These are phyloP conservation scores for Pteronura brasiliensis DNA, from an alignment of 2,113 vertebrate genomes.

Conservation along the genomic window DNA sequence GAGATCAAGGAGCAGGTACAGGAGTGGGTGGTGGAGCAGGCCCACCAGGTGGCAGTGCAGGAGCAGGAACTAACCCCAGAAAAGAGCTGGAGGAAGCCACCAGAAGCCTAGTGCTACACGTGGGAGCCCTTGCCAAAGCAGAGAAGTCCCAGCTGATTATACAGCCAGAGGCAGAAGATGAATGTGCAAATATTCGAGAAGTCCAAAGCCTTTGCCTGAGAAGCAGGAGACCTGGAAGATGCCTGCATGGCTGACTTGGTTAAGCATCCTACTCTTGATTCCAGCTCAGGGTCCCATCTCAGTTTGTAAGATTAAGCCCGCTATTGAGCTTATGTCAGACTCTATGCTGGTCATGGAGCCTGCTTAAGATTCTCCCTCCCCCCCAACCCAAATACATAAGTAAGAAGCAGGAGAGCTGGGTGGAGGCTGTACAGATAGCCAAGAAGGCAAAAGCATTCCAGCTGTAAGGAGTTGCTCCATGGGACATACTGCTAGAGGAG, in stretches of 20 bases:
- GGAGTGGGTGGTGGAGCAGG: constrained; percentile 89
- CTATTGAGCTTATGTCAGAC: not conserved
- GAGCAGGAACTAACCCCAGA: constrained; percentile 90
- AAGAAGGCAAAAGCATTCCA: constrained; percentile 94
- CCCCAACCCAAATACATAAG: not conserved
- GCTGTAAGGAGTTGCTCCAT: constrained; percentile 92
- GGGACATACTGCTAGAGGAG: constrained; percentile 93
- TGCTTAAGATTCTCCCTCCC: not conserved
- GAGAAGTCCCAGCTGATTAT: constrained; percentile 90
- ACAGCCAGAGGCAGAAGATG: constrained; percentile 91
- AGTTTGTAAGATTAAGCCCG: not conserved
- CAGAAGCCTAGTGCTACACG: constrained; percentile 89
- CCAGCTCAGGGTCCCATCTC: not conserved
- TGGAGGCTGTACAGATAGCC: constrained; percentile 91
- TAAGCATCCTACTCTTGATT: not conserved
- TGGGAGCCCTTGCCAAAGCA: constrained; percentile 89
- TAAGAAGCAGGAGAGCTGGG: constrained; percentile 82
- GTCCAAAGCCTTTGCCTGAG: constrained; percentile 89
- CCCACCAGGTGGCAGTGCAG: constrained; percentile 91
- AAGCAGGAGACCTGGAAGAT: constrained; percentile 82
- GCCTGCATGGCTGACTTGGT: not conserved
- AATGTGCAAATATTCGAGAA: constrained; percentile 90
- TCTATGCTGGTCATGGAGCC: not conserved
- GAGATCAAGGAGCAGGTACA: constrained; percentile 91
- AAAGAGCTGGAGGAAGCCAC: constrained; percentile 91